These are phyloP conservation scores for Machimus atricapillus DNA, from an alignment of 2,888 invertebrate species.

Conservation along the genomic window DNA sequence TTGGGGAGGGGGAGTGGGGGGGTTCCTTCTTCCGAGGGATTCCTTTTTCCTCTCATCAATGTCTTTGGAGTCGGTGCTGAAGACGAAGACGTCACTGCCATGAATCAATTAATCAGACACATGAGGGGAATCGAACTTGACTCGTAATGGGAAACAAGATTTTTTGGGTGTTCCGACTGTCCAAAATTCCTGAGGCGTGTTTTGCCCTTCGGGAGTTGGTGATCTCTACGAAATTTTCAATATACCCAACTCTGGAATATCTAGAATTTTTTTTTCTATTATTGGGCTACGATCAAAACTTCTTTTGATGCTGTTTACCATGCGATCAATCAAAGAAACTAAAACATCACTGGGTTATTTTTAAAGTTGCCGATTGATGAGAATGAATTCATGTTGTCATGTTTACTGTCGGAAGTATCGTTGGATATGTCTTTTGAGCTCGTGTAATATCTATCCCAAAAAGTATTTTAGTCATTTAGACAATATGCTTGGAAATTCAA, in stretches of 20 bases:
- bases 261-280: not conserved
- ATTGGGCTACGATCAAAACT: not conserved
- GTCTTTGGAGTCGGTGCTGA: not conserved
- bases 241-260: not conserved
- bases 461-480: not conserved
- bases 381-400: not conserved
- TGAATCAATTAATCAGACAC: constrained; percentile 31
- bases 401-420: not conserved
- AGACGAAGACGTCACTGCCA: constrained; percentile 29
- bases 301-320: not conserved
- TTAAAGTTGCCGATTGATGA: not conserved
- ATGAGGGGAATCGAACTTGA: not conserved
- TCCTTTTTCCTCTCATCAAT: constrained; percentile 14
- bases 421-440: not conserved
- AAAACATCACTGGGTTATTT: not conserved
- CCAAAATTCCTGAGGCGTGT: not conserved
- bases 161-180: not conserved
- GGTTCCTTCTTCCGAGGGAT: not conserved
- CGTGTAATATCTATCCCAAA: not conserved
- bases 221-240: not conserved
- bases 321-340: not conserved
- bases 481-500: too few relatives aligned
- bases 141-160: not conserved
- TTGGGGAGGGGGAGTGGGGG: not conserved
- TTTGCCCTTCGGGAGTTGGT: not conserved